phyloP scores from a whole-genome alignment of 2,797 vertebrate species.

The Myotis pilosus region DNA sequence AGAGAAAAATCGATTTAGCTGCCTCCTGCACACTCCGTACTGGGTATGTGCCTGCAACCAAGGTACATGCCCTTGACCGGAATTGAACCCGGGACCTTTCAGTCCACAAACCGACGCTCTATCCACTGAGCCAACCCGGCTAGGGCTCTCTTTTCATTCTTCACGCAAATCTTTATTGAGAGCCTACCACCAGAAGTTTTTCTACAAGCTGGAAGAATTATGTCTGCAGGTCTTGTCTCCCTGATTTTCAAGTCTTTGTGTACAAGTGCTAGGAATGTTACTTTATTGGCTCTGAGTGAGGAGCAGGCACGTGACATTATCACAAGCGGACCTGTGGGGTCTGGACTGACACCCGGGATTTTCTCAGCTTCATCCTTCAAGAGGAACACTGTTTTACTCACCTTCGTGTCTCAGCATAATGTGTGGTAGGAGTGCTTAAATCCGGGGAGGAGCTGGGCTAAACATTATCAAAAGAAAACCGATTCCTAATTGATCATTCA shows the following conservation, averaged over 20 bases:
- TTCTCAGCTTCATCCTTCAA: neutral
- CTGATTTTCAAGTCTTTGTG: neutral
- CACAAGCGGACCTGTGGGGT: neutral
- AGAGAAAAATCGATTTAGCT: too few relatives aligned
- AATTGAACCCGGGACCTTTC: too few relatives aligned
- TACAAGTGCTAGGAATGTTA: neutral
- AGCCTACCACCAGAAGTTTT: neutral
- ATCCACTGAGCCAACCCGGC: too few relatives aligned
- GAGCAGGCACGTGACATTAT: neutral
- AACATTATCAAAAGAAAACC: conserved; percentile 18
- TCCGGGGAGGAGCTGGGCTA: neutral
- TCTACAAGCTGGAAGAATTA: neutral
- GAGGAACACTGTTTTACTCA: too few relatives aligned
- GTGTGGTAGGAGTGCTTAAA: too few relatives aligned
- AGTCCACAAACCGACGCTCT: too few relatives aligned
- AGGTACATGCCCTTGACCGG: too few relatives aligned
- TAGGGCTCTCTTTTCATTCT: neutral
- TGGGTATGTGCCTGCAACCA: too few relatives aligned
- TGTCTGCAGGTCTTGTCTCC: neutral
- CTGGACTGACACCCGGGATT: neutral
- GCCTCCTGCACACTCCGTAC: too few relatives aligned
- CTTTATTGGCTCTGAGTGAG: neutral
- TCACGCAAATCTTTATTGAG: neutral
- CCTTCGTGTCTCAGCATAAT: neutral
- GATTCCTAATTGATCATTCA: conserved; percentile 69